Conservation (phyloP, 2,113 vertebrate species). For the Phoenicopterus ruber region DNA sequence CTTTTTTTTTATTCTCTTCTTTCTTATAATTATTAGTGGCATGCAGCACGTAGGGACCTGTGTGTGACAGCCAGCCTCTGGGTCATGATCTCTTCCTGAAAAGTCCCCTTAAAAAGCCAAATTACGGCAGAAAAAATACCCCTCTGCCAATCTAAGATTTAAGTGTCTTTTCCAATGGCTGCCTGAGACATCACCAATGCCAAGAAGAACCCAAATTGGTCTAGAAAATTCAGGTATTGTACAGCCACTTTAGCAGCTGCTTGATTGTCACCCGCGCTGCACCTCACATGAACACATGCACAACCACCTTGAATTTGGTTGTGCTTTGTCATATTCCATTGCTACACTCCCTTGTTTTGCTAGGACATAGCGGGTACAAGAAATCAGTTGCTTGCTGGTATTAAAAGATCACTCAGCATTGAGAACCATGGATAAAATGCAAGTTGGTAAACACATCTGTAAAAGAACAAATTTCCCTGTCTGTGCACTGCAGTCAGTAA, state of each 20-base stretch:
- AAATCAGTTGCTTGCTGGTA: neutral
- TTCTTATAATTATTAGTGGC: neutral
- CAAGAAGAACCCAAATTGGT: neutral
- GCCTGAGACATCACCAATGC: neutral
- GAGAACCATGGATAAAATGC: neutral
- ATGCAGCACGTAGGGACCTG: neutral
- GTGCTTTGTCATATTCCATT: neutral
- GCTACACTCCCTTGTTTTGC: neutral
- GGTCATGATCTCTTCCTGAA: neutral
- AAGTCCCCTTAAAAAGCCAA: neutral
- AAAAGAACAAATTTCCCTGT: neutral
- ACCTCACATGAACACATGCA: neutral
- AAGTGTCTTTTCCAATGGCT: neutral
- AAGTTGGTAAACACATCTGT: neutral
- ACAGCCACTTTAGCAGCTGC: neutral
- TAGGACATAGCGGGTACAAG: neutral
- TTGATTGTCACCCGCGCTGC: neutral
- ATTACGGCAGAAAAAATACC: neutral
- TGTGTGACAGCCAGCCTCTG: neutral
- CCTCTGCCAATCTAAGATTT: neutral
- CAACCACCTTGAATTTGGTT: neutral
- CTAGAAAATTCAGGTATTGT: neutral
- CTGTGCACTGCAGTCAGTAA: neutral
- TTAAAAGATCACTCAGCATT: neutral
- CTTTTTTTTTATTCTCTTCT: neutral